Base-by-base conservation (phyloP, 2,888 invertebrate genomes). In the Spisula subtruncata region DNA sequence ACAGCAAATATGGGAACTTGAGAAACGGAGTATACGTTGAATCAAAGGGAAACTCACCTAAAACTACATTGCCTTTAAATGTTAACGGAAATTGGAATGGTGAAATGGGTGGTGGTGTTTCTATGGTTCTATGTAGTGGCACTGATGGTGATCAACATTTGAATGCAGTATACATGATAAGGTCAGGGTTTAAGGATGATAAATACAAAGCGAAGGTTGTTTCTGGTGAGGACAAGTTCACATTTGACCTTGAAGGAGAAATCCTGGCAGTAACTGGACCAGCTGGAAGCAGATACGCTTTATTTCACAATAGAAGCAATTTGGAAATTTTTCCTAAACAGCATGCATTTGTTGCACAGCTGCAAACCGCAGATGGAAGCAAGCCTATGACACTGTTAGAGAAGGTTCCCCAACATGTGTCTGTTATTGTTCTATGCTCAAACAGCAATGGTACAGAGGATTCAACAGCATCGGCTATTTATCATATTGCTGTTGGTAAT, bases 161-260 rank as follows among this genome's bases (percentile, higher is more conserved):
- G 8, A 89, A 84, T 71, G 93, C 94, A 12, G 56, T 92, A 1
- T 95, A 95, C 83, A 90, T 94, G 88, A 85, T 95, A 12, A 90
- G 93, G 12, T 89, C 89, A 48, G 95, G 95, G 0, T 89, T 90
- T 88, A 93, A 94, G 80, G 95, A 92, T 32, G 92, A 95, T 41
- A 85, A 90, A 32, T 91, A 93, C 25, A 75, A 92, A 29, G 35
- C 88, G 0, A 90, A 88, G 6, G 56, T 93, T 20, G 83, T 95
- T 18, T 81, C 83, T 35, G 95, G 95, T 1, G 93, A 94, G 12
- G 94, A 95, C 60, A 93, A 93, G 46, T 95, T 94, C 92, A 93
- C 86, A 29, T 94, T 94, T 88, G 81, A 81, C 8, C 89, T 81
- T 0, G 85, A 84, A 5, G 83, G 51, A 16, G 86, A 90, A 51